Conservation (phyloP, 2,888 invertebrate species). For the Ptychoptera albimana region DNA sequence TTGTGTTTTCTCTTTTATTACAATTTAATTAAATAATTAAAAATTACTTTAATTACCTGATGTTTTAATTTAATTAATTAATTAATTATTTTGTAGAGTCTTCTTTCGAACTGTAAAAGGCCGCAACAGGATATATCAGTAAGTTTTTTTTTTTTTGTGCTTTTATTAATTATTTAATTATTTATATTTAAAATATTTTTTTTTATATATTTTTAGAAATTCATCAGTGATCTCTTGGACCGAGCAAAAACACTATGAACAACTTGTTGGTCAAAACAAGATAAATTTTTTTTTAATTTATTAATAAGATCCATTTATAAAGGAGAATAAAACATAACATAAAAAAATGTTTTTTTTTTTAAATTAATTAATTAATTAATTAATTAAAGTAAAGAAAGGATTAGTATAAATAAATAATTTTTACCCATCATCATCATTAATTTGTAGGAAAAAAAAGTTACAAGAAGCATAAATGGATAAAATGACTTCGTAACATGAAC, state of each 20-base stretch:
- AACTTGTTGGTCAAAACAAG: not conserved
- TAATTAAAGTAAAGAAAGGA: not conserved
- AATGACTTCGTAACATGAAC: too few relatives aligned
- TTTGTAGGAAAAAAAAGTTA: too few relatives aligned
- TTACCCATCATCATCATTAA: too few relatives aligned
- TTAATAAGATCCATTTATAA: not conserved
- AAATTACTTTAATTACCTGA: not conserved
- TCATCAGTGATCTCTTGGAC: conserved; percentile 76
- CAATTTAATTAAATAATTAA: conserved; percentile 1
- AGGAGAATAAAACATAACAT: not conserved
- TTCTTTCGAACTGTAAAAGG: conserved; percentile 71
- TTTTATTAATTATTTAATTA: not conserved
- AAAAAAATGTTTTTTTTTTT: not conserved
- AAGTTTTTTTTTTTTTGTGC: too few relatives aligned
- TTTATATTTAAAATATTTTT: conserved; percentile 7
- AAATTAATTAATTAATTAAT: not conserved
- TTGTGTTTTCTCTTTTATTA: not conserved
- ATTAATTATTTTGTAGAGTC: conserved; percentile 34
- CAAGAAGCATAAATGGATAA: too few relatives aligned
- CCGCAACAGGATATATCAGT: conserved; percentile 77
- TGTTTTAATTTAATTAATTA: conserved; percentile 4
- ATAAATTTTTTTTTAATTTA: not conserved
- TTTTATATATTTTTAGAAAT: conserved; percentile 52
- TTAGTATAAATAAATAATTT: not conserved
- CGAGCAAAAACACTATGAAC: conserved; percentile 75